Evolutionary conservation across 2,797 vertebrate genomes (phyloP).

Genomic region (Ficedula albicollis): DNA sequence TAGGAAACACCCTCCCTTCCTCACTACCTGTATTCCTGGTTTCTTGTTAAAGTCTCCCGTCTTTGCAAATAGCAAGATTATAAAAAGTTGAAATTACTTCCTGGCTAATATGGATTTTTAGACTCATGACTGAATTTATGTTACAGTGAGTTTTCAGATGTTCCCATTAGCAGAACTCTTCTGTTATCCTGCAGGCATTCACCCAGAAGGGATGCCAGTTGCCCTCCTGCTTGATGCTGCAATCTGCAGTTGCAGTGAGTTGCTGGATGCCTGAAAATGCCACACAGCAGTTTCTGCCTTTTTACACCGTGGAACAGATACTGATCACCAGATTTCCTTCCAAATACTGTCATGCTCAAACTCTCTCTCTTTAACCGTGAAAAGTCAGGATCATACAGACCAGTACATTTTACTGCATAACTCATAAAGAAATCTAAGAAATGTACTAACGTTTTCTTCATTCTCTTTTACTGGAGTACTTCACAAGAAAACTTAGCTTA

Average conservation of each 20-base stretch:
- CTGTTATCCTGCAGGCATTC: not conserved
- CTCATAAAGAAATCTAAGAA: not conserved
- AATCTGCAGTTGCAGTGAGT: not conserved
- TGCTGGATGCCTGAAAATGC: not conserved
- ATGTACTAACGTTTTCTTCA: not conserved
- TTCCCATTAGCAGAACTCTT: not conserved
- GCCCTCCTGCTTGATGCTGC: not conserved
- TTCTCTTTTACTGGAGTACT: not conserved
- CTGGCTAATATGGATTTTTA: not conserved
- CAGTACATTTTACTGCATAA: not conserved
- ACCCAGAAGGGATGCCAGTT: not conserved
- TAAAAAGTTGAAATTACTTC: not conserved
- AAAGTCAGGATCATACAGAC: not conserved
- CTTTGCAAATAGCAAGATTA: not conserved
- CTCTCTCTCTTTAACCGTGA: constrained; percentile 5
- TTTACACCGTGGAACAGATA: not conserved
- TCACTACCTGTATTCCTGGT: not conserved
- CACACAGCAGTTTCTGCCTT: not conserved
- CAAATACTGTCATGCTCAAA: not conserved
- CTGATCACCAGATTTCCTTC: not conserved
- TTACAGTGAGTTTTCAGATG: not conserved
- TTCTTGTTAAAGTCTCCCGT: not conserved
- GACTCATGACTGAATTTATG: not conserved
- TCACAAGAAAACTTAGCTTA: not conserved
- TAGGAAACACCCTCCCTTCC: not conserved